A percentile compares a stretch with the other conserved stretches of the same genome.
Evolutionary conservation across 2,113 vertebrate genomes (phyloP).

Genomic region (Trichomycterus rosablanca): DNA sequence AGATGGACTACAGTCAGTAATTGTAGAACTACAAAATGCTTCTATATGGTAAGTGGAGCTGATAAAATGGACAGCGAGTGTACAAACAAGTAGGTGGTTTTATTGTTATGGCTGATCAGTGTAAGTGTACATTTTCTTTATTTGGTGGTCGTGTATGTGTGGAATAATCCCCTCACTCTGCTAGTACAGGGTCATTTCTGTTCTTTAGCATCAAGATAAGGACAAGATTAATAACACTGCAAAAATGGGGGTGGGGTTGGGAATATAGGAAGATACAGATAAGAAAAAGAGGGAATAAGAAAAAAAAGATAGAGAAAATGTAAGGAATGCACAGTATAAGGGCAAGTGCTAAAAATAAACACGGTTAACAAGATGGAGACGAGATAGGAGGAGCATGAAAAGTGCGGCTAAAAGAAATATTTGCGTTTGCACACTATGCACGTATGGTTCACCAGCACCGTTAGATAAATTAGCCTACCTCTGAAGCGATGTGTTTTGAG

Average conservation of each 20-base stretch:
- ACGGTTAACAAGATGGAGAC: constrained; percentile 19
- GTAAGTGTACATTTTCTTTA: too few relatives aligned
- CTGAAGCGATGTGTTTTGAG: constrained; percentile 38
- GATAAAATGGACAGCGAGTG: too few relatives aligned
- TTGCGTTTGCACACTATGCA: constrained; percentile 6
- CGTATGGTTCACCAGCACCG: constrained; percentile 11
- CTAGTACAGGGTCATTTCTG: constrained; percentile 35
- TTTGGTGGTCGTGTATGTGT: too few relatives aligned
- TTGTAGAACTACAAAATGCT: too few relatives aligned
- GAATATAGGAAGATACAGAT: not conserved
- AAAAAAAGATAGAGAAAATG: not conserved
- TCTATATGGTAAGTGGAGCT: too few relatives aligned
- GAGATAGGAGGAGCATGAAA: constrained; percentile 5
- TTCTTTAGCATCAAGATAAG: constrained; percentile 39
- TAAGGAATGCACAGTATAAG: constrained; percentile 1
- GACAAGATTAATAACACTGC: constrained; percentile 38
- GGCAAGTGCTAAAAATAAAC: constrained; percentile 25
- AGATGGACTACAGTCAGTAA: too few relatives aligned
- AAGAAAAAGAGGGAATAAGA: constrained; percentile 13
- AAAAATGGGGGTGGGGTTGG: constrained; percentile 8
- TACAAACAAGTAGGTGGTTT: too few relatives aligned
- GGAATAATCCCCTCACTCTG: constrained; percentile 32
- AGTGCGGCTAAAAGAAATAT: constrained; percentile 2
- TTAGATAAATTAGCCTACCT: constrained; percentile 31
- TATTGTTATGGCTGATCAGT: too few relatives aligned